These are phyloP conservation scores for Chamaetylas fuelleborni DNA, from an alignment of 2,113 vertebrate genomes.

Conservation along the genomic window DNA sequence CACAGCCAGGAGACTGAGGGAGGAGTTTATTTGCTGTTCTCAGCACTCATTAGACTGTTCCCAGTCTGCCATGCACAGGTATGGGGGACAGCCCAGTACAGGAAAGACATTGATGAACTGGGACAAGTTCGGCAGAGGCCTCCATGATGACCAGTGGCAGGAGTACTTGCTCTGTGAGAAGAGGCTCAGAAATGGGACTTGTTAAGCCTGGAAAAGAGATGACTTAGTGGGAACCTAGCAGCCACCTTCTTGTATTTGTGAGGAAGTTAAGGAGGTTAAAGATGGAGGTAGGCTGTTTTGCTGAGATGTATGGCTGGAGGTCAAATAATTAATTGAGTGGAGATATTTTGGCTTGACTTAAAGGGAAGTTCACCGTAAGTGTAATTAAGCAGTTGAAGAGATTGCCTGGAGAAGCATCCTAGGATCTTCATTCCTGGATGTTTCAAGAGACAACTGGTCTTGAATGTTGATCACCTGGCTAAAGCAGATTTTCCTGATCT, in stretches of 20 bases:
- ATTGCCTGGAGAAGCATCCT: not conserved
- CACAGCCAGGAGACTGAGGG: not conserved
- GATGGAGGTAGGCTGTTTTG: not conserved
- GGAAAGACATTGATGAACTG: not conserved
- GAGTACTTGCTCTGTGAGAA: not conserved
- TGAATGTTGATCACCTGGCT: not conserved
- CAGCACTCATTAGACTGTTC: not conserved
- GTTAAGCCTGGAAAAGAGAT: not conserved
- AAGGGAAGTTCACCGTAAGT: not conserved
- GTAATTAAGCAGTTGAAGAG: not conserved
- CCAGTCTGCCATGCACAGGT: not conserved
- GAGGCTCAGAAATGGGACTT: not conserved
- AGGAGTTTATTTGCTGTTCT: not conserved
- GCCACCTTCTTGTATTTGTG: not conserved
- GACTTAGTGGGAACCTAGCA: not conserved
- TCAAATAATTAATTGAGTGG: not conserved
- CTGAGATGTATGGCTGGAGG: not conserved
- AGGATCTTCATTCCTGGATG: not conserved
- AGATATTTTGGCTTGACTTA: not conserved
- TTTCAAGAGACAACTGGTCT: not conserved
- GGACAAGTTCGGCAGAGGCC: not conserved
- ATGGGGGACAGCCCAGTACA: not conserved
- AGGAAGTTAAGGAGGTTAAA: not conserved
- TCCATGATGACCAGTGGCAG: not conserved
- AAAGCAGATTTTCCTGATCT: not conserved